These are phyloP conservation scores for Mellilla xanthometata DNA, from an alignment of 2,888 invertebrate genomes.

Conservation along the genomic window DNA sequence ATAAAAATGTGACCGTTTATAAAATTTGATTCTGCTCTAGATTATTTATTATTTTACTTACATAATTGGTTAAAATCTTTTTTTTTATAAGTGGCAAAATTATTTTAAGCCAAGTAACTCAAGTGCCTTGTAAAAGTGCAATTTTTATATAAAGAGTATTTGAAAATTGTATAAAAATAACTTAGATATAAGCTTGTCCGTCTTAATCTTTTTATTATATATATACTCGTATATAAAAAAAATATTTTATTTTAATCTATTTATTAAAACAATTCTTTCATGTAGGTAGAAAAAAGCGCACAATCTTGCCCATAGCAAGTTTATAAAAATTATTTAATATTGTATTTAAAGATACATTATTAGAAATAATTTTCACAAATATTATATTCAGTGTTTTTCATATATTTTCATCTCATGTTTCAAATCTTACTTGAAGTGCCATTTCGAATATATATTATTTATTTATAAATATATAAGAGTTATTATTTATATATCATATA, in stretches of 20 bases:
- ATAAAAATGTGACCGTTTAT: conserved; percentile 9
- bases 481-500: no score
- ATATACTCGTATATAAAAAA: not conserved
- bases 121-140: conserved; percentile 39
- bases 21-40: not conserved
- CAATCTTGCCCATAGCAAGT: conserved; percentile 17
- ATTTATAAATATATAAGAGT: not conserved
- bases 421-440: conserved; percentile 31
- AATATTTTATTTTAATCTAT: conserved; percentile 6
- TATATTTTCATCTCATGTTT: conserved; percentile 12
- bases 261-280: conserved; percentile 4
- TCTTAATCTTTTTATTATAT: not conserved
- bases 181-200: conserved; percentile 7
- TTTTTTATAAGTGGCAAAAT: not conserved
- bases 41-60: not conserved
- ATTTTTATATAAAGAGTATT: conserved; percentile 4
- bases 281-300: conserved; percentile 7
- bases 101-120: conserved; percentile 1
- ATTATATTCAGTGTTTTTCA: conserved; percentile 8
- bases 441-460: conserved; percentile 24
- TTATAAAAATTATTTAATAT: conserved; percentile 28
- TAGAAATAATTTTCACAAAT: conserved; percentile 21
- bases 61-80: not conserved
- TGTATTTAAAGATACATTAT: conserved; percentile 33
- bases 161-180: conserved; percentile 8